These are phyloP conservation scores for Geococcyx californianus DNA, from an alignment of 2,113 vertebrate genomes.

Conservation along the genomic window DNA sequence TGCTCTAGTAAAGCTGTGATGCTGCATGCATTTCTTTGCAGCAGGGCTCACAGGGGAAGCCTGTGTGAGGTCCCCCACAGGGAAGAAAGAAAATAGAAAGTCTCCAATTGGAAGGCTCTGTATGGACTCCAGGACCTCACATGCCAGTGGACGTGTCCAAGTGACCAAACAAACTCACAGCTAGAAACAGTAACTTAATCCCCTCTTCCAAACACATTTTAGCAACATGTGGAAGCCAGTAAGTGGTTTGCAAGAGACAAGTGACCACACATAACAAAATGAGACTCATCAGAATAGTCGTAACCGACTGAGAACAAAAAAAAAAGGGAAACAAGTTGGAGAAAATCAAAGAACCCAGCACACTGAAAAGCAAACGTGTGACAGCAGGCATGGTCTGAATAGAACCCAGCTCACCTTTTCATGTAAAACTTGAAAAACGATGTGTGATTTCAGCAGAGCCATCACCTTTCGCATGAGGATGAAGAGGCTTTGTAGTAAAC, in stretches of 20 bases:
- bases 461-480: neutral
- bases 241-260: neutral
- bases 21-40: neutral
- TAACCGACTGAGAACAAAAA: neutral
- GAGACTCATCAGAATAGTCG: neutral
- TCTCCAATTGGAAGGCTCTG: neutral
- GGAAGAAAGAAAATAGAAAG: neutral
- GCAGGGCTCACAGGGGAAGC: neutral
- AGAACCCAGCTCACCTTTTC: neutral
- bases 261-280: conserved; percentile 11
- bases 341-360: neutral
- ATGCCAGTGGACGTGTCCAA: conserved; percentile 11
- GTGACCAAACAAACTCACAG: conserved; percentile 47
- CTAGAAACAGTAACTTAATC: conserved; percentile 51
- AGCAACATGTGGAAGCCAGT: conserved; percentile 36
- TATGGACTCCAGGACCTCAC: neutral
- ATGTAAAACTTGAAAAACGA: neutral
- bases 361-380: neutral
- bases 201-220: conserved; percentile 20
- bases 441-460: neutral
- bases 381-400: neutral
- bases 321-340: neutral
- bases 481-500: neutral
- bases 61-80: neutral
- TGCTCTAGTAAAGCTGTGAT: neutral